Conservation (phyloP, 2,888 invertebrate species). For the Salpingus planirostris region DNA sequence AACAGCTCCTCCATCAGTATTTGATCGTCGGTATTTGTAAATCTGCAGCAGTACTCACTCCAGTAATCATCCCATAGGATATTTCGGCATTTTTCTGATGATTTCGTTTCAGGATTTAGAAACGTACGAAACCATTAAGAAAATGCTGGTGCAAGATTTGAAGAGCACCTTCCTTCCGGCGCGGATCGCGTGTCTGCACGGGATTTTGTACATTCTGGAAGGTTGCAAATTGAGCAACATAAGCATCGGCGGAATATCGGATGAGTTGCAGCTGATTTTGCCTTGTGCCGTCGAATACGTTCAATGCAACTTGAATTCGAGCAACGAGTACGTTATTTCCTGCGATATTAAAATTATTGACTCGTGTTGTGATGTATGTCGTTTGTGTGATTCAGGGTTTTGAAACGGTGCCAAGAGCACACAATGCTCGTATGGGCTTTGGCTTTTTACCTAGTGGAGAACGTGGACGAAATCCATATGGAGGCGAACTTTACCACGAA, state of each 20-base stretch:
- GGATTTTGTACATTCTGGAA: slow-evolving; percentile 58
- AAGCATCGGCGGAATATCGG: slow-evolving; percentile 40
- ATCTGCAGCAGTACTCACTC: slow-evolving; percentile 55
- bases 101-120: slow-evolving; percentile 44
- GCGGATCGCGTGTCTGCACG: slow-evolving; percentile 55
- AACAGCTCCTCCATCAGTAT: slow-evolving; percentile 67
- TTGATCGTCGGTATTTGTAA: slow-evolving; percentile 59
- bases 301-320: slow-evolving; percentile 42
- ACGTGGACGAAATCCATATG: slow-evolving; percentile 54
- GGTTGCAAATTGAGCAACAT: slow-evolving; percentile 44
- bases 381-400: slow-evolving; percentile 24
- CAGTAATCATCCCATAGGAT: slow-evolving; percentile 37
- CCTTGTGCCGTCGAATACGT: slow-evolving; percentile 47
- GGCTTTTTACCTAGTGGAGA: slow-evolving; percentile 67
- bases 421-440: slow-evolving; percentile 64
- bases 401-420: slow-evolving; percentile 49
- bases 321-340: slow-evolving; percentile 32
- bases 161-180: slow-evolving; percentile 55
- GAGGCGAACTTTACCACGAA: slow-evolving; percentile 50
- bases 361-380: background rate
- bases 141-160: slow-evolving; percentile 50
- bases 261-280: slow-evolving; percentile 45
- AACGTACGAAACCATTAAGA: slow-evolving; percentile 51
- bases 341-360: slow-evolving; percentile 2
- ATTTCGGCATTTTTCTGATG: background rate